Evolutionary conservation across 2,113 vertebrate species (phyloP), one percentile per base, ranked within the genome.

Genomic region (Variabilichromis moorii): DNA sequence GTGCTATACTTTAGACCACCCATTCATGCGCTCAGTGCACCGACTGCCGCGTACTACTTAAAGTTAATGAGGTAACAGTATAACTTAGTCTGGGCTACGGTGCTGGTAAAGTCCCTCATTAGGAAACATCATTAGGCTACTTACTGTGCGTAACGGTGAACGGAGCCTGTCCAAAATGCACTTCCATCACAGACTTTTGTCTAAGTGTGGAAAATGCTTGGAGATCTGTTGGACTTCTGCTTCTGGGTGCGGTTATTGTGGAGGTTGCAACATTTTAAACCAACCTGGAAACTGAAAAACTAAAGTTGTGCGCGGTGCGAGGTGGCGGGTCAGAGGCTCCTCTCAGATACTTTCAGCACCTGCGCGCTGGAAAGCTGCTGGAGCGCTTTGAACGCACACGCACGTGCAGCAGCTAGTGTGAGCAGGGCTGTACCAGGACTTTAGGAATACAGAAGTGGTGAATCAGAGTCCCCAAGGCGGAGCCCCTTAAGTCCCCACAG

Each of bases 111-210:
- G 33, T 45, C 37, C 1, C 21, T 45, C 13, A 81, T 1, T 19
- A 6, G 50, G 71, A 76, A 76, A 76, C 14, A 31, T 28, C 6
- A 24, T 37, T 13, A 35, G 11, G 7, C 2, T 19, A 88, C 93
- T 91, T 76, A 94, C 92, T 80, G 86, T 87, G 90, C 80, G 71
- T 86, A 31, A 93, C n/a, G 76, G 83, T 63, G 88, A 92, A 19
- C 17, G 91, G 90, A 80, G 90, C 82, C 54, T 86, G 90, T 84
- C 87, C 82, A 42, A 88, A 84, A 28, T 55, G 8, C 1, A 81
- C 31, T n/a, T 95, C 92, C 94, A 95, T 94, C 55, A 33, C 85
- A 45, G 12, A 50, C 31, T 17, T 16, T 5, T 53, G 35, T 42
- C 10, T 37, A 40, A 78, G 35, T 54, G 11, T 16, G 5, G 5